Percentiles rank a stretch among this genome's conserved stretches.
Evolutionary conservation across 2,888 invertebrate genomes (phyloP).

Genomic region (Apotomis betuletana): DNA sequence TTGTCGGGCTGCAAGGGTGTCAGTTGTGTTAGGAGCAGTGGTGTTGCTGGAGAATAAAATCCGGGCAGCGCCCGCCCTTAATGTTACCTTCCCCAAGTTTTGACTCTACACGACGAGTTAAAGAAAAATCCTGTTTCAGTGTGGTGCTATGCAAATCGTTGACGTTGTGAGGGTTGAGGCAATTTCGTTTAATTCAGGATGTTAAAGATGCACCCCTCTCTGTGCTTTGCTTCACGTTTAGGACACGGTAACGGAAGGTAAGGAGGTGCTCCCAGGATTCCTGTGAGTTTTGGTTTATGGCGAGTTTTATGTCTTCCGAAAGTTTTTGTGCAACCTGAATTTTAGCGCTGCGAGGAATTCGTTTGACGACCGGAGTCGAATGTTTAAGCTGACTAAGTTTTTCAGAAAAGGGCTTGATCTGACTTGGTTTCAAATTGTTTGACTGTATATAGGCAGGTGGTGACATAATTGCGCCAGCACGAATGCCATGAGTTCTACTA

Average conservation of each 20-base stretch:
- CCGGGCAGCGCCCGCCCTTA: not conserved
- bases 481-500: too few species aligned
- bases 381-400: too few species aligned
- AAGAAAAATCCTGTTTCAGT: not conserved
- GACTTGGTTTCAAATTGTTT: too few species aligned
- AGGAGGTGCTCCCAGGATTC: conserved; percentile 3
- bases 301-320: too few species aligned
- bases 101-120: not conserved
- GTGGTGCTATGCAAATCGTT: not conserved
- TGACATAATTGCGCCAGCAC: too few species aligned
- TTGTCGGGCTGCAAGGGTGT: not conserved
- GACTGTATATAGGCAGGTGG: too few species aligned
- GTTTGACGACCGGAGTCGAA: too few species aligned
- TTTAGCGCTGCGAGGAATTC: too few species aligned
- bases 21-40: not conserved
- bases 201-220: not conserved
- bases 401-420: too few species aligned
- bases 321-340: too few species aligned
- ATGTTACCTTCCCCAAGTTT: conserved; percentile 3
- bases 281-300: too few species aligned
- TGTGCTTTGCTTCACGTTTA: not conserved
- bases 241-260: not conserved
- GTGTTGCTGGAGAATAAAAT: not conserved
- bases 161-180: not conserved
- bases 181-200: not conserved